Evolutionary conservation across 2,797 vertebrate species (phyloP).

Genomic region (Alectoris magna): DNA sequence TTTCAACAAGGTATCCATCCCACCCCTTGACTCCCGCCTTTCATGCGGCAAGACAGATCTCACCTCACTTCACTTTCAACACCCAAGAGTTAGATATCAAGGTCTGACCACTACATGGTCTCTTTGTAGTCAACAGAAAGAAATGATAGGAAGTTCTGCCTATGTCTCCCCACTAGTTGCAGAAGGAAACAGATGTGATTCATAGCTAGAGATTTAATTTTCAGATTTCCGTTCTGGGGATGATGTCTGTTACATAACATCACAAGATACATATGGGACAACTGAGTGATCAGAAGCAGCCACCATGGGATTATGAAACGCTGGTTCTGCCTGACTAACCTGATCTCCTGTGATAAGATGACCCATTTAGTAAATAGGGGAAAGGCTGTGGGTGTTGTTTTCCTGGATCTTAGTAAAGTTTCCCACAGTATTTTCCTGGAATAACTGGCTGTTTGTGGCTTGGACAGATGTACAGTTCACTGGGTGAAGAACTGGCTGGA

Average conservation of each 20-base stretch:
- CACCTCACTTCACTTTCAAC: not conserved
- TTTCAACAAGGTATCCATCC: not conserved
- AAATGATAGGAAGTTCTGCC: not conserved
- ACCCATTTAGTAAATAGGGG: too few relatives aligned
- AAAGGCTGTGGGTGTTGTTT: too few relatives aligned
- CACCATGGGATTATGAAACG: not conserved
- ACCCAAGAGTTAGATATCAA: not conserved
- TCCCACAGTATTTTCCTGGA: too few relatives aligned
- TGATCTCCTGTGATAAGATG: not conserved
- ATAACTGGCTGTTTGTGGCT: too few relatives aligned
- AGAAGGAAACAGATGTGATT: not conserved
- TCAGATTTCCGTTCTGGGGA: not conserved
- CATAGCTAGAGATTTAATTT: not conserved
- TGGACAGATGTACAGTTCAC: too few relatives aligned
- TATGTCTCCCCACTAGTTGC: not conserved
- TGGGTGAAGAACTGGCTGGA: too few relatives aligned
- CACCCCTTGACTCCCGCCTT: fast-evolving
- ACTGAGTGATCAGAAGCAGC: not conserved
- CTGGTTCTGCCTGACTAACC: not conserved
- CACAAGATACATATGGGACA: not conserved
- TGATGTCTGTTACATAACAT: not conserved
- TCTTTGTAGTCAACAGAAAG: not conserved
- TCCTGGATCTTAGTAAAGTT: too few relatives aligned
- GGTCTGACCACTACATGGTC: not conserved
- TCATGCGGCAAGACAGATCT: not conserved